Evolutionary conservation across 2,797 vertebrate species (phyloP), one percentile per base, ranked within the genome.

Genomic region (Sebastes nivosus): DNA sequence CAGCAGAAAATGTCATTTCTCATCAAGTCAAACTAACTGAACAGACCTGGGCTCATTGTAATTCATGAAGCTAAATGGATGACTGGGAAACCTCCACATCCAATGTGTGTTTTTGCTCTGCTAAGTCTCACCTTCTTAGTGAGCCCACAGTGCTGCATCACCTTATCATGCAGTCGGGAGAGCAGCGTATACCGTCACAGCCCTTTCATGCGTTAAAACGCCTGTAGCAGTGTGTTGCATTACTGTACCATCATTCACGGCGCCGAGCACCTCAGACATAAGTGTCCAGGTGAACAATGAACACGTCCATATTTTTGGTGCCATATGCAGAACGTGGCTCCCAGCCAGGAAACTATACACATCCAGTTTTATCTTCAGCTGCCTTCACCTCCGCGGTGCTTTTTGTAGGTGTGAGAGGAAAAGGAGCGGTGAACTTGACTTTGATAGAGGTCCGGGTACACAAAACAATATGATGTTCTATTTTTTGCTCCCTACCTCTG

Each of bases 381-480:
- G 73, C 67, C 38, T 69, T 77, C 66, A 75, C 70, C 72, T 61
- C 42, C 2, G 50, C 80, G 16, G 32, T 4, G n/a, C 71, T 42
- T 42, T 72, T 60, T 68, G 73, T 9, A 20, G 20, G 68, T 55
- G 34, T 16, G 71, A 74, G 34, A 61, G 75, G 64, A 11, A 77
- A 78, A 57, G 58, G 50, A 75, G 79, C 75, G 20, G 60, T 67
- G 81, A 87, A 78, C 78, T 59, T 54, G 70, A 60, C 81, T 85
- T 83, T 87, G 83, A 75, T 82, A 61, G 63, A 83, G 79, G 78
- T 73, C 64, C 32, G 38, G 34, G 22, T 34, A 42, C 73, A 88
- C 75, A 81, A 87, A 90, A 80, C 58, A 86, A 81, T 85, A 70
- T 46, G 81, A 83, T 80, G 88, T 86, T 89, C 75, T 83, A 67